Conservation (phyloP, 2,888 invertebrate species). For the Nemurella pictetii region DNA sequence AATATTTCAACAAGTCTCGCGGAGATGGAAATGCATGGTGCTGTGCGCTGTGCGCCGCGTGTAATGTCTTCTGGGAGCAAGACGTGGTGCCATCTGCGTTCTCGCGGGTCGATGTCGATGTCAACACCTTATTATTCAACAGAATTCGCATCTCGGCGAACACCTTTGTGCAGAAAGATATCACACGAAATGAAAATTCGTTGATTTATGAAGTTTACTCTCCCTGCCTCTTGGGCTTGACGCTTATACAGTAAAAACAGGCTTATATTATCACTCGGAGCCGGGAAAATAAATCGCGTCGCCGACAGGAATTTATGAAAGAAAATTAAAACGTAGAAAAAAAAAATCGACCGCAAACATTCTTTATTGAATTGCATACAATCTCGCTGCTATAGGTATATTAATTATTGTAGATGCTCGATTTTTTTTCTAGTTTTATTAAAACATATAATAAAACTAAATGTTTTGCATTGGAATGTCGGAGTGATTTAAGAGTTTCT, state of each 20-base stretch:
- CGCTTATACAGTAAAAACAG: neutral
- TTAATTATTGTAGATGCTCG: neutral
- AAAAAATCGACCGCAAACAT: neutral
- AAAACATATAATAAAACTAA: slow-evolving; percentile 5
- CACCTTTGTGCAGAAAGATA: neutral
- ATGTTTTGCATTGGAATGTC: slow-evolving; percentile 1
- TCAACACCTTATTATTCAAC: neutral
- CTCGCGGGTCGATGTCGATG: neutral
- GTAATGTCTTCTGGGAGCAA: neutral
- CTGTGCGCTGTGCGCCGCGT: neutral
- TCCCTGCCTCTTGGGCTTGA: neutral
- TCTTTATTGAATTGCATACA: neutral
- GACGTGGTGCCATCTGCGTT: neutral
- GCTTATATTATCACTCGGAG: neutral
- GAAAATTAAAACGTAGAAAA: neutral
- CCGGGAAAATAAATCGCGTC: neutral
- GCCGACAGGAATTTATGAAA: neutral
- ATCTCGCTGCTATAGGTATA: neutral
- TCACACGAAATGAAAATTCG: neutral
- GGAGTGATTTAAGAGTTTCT: slow-evolving; percentile 9
- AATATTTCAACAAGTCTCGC: neutral
- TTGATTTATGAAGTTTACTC: neutral
- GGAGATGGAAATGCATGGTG: neutral
- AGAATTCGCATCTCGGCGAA: neutral
- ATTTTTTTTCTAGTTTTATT: neutral